A percentile compares a stretch with the other conserved stretches of the same genome.
Evolutionary conservation across 1,140 invertebrate species (phyloP).

Genomic region (Agrilus planipennis): DNA sequence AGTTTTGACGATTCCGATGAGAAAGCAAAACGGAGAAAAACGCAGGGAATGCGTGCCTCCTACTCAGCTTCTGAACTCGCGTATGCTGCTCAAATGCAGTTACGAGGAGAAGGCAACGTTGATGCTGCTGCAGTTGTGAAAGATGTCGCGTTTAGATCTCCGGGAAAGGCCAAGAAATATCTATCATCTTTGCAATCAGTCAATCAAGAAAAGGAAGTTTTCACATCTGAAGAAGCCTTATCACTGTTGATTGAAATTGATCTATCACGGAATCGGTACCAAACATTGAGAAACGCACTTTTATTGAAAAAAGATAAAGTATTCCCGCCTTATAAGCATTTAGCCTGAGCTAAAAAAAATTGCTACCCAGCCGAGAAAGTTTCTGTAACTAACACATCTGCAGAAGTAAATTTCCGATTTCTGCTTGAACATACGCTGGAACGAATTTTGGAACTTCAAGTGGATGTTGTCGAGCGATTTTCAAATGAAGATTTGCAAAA

Average conservation of each 20-base stretch:
- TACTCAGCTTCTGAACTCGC: slow-evolving; percentile 13
- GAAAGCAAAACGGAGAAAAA: slow-evolving; percentile 22
- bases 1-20: slow-evolving; percentile 20
- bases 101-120: slow-evolving; percentile 6
- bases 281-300: slow-evolving; percentile 19
- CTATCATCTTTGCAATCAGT: too few relatives aligned
- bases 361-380: background rate
- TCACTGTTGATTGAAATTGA: slow-evolving; percentile 22
- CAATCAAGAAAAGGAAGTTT: background rate
- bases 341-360: background rate
- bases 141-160: slow-evolving; percentile 4
- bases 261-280: slow-evolving; percentile 21
- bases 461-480: background rate
- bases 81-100: slow-evolving; percentile 19
- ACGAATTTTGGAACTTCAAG: background rate
- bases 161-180: background rate
- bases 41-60: slow-evolving; percentile 16
- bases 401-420: background rate
- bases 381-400: background rate
- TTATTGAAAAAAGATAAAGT: too few relatives aligned
- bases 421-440: slow-evolving; percentile 2
- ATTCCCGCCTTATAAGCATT: too few relatives aligned
- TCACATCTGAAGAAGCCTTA: slow-evolving; percentile 13
- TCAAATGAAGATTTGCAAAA: background rate
- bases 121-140: slow-evolving; percentile 12